Evolutionary conservation across 2,113 vertebrate species (phyloP).

Genomic region (Rhinolophus sinicus): DNA sequence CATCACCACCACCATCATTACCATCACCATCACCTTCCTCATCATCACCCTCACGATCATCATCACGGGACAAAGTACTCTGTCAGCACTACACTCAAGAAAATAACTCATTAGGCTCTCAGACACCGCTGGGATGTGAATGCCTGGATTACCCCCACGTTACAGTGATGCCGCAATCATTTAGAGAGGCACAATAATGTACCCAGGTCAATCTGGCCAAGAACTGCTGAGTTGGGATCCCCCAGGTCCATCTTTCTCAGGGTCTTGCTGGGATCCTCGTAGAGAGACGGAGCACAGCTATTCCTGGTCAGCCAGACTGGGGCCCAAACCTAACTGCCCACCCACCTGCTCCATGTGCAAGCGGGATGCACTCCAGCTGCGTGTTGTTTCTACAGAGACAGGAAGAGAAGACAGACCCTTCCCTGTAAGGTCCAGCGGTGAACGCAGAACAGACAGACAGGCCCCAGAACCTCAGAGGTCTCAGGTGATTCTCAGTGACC

Average conservation of each 20-base stretch:
- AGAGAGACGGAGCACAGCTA: not conserved
- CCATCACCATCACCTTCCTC: accelerated
- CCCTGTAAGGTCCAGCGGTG: accelerated
- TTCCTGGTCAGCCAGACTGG: not conserved
- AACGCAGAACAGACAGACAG: not conserved
- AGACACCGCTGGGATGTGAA: accelerated
- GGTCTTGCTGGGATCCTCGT: accelerated
- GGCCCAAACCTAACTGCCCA: not conserved
- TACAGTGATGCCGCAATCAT: not conserved
- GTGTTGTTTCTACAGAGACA: not conserved
- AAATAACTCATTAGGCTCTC: accelerated
- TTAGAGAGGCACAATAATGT: not conserved
- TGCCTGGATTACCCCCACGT: not conserved
- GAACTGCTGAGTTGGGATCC: not conserved
- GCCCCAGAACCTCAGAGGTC: no score
- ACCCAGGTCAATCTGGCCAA: not conserved
- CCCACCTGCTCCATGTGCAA: no score
- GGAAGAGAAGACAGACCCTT: not conserved
- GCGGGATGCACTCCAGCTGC: not conserved
- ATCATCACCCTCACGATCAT: accelerated
- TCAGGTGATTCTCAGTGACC: no score
- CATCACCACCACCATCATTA: accelerated
- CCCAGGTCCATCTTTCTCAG: no score
- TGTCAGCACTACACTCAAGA: no score
- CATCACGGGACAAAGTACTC: accelerated